Evolutionary conservation across 2,888 invertebrate species (phyloP), one percentile per base, ranked within the genome.

Genomic region (Eupelmus urozonus): DNA sequence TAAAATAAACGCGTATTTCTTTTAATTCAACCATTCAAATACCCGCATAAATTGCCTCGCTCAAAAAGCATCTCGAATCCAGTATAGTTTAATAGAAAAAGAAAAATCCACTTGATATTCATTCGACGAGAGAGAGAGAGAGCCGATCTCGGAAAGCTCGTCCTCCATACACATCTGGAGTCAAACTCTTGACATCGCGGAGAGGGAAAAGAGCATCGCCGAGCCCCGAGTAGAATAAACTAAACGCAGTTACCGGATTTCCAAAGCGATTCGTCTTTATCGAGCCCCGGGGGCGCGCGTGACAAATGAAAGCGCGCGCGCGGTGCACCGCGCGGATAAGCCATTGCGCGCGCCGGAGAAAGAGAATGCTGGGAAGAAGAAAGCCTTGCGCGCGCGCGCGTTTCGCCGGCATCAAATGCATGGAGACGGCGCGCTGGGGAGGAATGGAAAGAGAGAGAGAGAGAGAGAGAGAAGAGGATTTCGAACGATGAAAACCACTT

Each of bases 401-500:
- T 45, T 27, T 16, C 49, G 23, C n/a, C 45, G 23, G 27, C 57
- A 65, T 67, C 34, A 55, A 51, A 23, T 23, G 63, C 65, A 51
- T 20, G 34, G n/a, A 25, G 40, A 27, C 18, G 45, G 18, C 27
- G 27, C 1, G 2, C 1, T 1, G 5, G 40, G 40, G 40, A 2
- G 27, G 16, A 5, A 20, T 11, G n/a, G 40, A 45, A 45, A 42
- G 60, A 59, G 59, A 59, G 34, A 59, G 25, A 57, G 57, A 27
- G 57, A 57, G 20, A 23, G 57, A 69, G 45, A 45, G 40, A 60
- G 29, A 74, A 53, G 55, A 59, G 53, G 57, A 70, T 78, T 59
- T 20, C 20, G 70, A 76, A 73, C 76, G 79, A 76, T 80, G 79
- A 73, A 80, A 80, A 80, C 65, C 79, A 80, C 79, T 80, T 80